Conservation (phyloP, 2,113 vertebrate genomes). For the Python bivittatus region DNA sequence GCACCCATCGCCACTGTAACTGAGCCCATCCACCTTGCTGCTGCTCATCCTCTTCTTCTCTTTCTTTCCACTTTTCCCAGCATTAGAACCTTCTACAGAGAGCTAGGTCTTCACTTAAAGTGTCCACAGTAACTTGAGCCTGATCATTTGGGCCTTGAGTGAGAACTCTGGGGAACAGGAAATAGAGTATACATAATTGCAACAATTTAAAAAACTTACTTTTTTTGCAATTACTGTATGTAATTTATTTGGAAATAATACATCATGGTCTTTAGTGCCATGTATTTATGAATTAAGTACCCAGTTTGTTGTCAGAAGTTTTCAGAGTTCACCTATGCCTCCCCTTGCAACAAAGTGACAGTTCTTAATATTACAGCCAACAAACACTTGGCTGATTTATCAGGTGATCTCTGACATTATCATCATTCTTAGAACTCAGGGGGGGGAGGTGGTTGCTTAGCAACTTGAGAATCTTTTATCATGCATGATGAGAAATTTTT, state of each 20-base stretch:
- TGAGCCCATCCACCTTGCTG: background rate
- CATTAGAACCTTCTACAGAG: background rate
- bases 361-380: background rate
- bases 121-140: background rate
- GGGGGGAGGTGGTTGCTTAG: background rate
- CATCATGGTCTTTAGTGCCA: background rate
- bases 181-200: background rate
- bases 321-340: background rate
- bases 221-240: conserved; percentile 26
- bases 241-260: conserved; percentile 28
- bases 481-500: background rate
- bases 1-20: background rate
- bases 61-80: background rate
- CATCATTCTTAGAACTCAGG: background rate
- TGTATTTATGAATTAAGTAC: conserved; percentile 45
- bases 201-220: background rate
- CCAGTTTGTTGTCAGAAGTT: background rate
- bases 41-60: background rate
- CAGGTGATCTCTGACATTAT: background rate
- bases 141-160: background rate
- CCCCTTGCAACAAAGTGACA: background rate
- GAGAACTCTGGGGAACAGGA: background rate
- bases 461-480: background rate
- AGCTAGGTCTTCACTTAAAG: background rate
- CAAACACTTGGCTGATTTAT: background rate